Conservation (phyloP, 2,888 invertebrate genomes). For the Salpingus planirostris region DNA sequence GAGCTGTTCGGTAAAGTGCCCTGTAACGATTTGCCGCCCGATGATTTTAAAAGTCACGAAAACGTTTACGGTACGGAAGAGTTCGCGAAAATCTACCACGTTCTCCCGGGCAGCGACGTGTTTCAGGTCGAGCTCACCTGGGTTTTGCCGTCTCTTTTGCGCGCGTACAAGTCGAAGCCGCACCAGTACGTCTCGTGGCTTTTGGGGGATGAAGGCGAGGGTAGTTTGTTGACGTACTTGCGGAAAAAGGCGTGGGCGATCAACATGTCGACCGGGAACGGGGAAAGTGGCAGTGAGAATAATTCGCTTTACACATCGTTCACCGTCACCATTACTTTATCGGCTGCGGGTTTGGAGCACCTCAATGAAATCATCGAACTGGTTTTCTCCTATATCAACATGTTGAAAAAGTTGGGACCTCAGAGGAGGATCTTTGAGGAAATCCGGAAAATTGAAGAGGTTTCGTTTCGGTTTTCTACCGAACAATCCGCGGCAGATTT, state of each 20-base stretch:
- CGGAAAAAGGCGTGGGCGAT: constrained; percentile 73
- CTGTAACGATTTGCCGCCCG: constrained; percentile 52
- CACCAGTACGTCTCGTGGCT: constrained; percentile 68
- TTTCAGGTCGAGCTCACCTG: constrained; percentile 51
- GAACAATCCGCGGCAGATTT: constrained; percentile 66
- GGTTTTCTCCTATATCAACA: constrained; percentile 70
- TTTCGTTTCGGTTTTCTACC: constrained; percentile 60
- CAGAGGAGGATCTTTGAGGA: constrained; percentile 63
- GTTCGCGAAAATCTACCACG: constrained; percentile 62
- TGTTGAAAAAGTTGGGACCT: constrained; percentile 60
- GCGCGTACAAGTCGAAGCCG: constrained; percentile 67
- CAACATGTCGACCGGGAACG: constrained; percentile 60
- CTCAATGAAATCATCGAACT: constrained; percentile 61
- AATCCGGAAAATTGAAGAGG: constrained; percentile 65
- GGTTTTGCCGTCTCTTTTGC: constrained; percentile 52
- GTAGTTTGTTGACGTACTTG: constrained; percentile 70
- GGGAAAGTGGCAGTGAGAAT: constrained; percentile 67
- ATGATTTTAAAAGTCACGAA: constrained; percentile 51
- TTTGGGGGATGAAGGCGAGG: constrained; percentile 80
- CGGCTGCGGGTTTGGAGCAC: constrained; percentile 65
- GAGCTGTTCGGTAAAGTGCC: constrained; percentile 61
- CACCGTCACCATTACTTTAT: constrained; percentile 62
- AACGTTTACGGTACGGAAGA: constrained; percentile 51
- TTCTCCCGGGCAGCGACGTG: constrained; percentile 48
- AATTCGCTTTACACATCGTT: constrained; percentile 73